Evolutionary conservation across 2,113 vertebrate genomes (phyloP), one percentile per base, ranked within the genome.

Genomic region (Copsychus sechellarum): DNA sequence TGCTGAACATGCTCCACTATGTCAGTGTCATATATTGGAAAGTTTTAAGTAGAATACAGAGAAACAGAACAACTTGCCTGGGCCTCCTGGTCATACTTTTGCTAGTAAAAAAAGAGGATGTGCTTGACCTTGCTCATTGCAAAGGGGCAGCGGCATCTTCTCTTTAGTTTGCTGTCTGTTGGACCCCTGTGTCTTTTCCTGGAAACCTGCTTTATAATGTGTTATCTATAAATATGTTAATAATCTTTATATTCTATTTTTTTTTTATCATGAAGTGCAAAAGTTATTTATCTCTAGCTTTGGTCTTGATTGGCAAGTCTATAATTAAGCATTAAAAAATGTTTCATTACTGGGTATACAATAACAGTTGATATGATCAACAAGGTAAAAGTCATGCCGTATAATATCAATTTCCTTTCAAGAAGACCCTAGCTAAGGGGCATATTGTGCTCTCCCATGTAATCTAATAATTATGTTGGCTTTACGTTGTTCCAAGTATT

Each of bases 151-250:
- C 54, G 14, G 6, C 11, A 53, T 9, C 6, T 48, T 12, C 29
- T 65, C 33, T 47, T 74, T 40, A 54, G 20, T 23, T 80, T 91
- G 7, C 11, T 74, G 9, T 64, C 43, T 57, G 5, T 51, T 6
- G 6, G 4, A 1, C 20, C 5, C 0, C 14, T 28, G 40, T 1
- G 3, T 11, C 3, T 58, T 66, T 70, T 77, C 56, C 64, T 73
- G 33, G n/a, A 61, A 94, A 80, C 10, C 12, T 84, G 12, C 5
- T 67, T 86, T 65, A 24, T 72, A 25, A 29, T 4, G 3, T 53
- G 4, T 42, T 72, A 5, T 64, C 17, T 38, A 38, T 69, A 82
- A 45, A 66, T 58, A 85, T 40, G 57, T 33, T 24, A 69, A 71
- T 10, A 8, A 31, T 38, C 8, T 47, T 43, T 45, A 16, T 48